A percentile compares a stretch with the other conserved stretches of the same genome.
Conservation (phyloP, 2,797 vertebrate species). For the Hemitrygon akajei region DNA sequence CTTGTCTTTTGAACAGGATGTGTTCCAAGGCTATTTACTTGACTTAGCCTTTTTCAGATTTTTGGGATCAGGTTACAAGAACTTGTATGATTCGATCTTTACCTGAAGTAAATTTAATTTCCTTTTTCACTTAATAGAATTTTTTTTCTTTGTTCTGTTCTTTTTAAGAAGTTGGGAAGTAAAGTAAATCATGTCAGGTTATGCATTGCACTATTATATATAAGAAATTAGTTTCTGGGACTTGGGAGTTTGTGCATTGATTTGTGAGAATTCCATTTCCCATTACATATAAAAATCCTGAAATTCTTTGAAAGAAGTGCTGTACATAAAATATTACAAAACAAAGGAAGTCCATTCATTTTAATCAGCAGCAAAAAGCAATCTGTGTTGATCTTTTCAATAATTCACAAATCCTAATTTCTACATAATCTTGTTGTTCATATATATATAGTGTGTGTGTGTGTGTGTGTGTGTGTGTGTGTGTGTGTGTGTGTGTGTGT, state of each 20-base stretch:
- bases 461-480: no score
- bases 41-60: slow-evolving; percentile 19
- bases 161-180: background rate
- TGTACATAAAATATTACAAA: slow-evolving; percentile 48
- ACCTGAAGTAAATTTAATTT: slow-evolving; percentile 25
- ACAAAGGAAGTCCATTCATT: slow-evolving; percentile 64
- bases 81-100: background rate
- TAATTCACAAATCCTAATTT: slow-evolving; percentile 70
- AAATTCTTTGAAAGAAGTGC: slow-evolving; percentile 44
- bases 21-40: slow-evolving; percentile 19
- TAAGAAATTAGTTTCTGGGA: background rate
- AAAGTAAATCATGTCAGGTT: background rate
- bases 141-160: background rate
- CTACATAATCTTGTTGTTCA: slow-evolving; percentile 72
- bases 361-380: slow-evolving; percentile 56
- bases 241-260: background rate
- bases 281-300: slow-evolving; percentile 51
- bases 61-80: slow-evolving; percentile 18
- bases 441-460: no score
- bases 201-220: background rate
- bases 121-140: slow-evolving; percentile 22
- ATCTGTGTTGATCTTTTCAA: slow-evolving; percentile 57
- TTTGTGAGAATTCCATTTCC: slow-evolving; percentile 15
- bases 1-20: slow-evolving; percentile 22
- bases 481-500: no score